Evolutionary conservation across 2,113 vertebrate genomes (phyloP).

Genomic region (Eudyptes chrysolophus): DNA sequence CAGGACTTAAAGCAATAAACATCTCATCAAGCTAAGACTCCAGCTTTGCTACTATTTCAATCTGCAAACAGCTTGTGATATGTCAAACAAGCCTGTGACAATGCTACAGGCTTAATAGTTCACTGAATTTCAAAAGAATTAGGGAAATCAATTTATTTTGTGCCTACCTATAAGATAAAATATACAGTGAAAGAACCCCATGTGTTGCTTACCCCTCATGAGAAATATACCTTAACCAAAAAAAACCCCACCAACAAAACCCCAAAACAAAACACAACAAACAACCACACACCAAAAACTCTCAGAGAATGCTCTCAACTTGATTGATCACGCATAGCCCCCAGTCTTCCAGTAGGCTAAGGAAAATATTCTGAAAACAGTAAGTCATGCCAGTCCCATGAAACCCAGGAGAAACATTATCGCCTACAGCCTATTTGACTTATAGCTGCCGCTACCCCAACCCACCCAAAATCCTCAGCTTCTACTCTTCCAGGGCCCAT

Average conservation of each 20-base stretch:
- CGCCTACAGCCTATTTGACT: background rate
- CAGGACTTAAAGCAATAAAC: background rate
- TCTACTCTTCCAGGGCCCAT: background rate
- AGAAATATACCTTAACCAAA: background rate
- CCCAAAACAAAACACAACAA: background rate
- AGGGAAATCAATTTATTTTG: background rate
- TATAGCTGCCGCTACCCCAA: background rate
- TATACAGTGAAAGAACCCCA: background rate
- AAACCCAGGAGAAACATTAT: background rate
- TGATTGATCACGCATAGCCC: background rate
- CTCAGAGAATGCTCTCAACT: background rate
- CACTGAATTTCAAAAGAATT: background rate
- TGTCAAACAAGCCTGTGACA: background rate
- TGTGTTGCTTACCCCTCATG: background rate
- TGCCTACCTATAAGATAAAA: background rate
- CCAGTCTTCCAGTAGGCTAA: background rate
- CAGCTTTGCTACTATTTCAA: background rate
- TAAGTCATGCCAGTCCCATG: background rate
- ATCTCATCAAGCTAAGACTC: background rate
- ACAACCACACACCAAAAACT: background rate
- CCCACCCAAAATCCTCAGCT: background rate
- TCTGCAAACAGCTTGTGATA: background rate
- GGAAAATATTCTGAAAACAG: background rate
- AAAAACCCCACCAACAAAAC: background rate
- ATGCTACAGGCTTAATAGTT: background rate